phyloP scores from a whole-genome alignment of 2,888 invertebrate species.

The Cosmia trapezina region DNA sequence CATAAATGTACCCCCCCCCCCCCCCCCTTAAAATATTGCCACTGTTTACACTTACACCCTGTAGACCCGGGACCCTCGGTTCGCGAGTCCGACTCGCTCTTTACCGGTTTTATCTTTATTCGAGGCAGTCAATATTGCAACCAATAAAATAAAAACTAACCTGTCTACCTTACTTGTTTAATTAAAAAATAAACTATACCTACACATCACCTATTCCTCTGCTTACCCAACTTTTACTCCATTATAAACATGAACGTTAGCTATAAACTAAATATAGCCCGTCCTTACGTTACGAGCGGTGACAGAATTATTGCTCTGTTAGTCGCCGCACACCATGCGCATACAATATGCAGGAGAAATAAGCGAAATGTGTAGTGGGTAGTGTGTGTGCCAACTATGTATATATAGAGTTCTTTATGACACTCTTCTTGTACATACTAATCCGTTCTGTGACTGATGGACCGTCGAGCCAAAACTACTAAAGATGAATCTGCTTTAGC shows the following conservation, averaged over 20 bases:
- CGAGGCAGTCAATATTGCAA: no score
- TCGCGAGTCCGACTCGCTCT: no score
- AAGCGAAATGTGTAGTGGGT: neutral
- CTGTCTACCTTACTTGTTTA: no score
- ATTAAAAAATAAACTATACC: no score
- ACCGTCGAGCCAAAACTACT: neutral
- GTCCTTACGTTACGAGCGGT: slow-evolving; percentile 16
- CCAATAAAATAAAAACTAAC: no score
- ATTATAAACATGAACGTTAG: neutral
- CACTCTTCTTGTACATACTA: neutral
- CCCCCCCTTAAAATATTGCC: no score
- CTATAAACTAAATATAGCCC: slow-evolving; percentile 30
- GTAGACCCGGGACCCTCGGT: no score
- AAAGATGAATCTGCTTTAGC: no score
- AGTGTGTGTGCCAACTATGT: neutral
- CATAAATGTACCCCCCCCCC: no score
- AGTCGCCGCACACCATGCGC: slow-evolving; percentile 28
- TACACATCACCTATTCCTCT: neutral
- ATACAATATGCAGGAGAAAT: slow-evolving; percentile 25
- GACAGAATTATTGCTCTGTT: slow-evolving; percentile 32
- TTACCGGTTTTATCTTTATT: no score
- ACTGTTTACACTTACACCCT: no score
- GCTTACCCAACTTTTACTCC: neutral
- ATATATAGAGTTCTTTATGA: neutral
- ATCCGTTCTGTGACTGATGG: neutral